Evolutionary conservation across 2,888 invertebrate genomes (phyloP), one percentile per base, ranked within the genome.

Genomic region (Clepsis dumicolana): DNA sequence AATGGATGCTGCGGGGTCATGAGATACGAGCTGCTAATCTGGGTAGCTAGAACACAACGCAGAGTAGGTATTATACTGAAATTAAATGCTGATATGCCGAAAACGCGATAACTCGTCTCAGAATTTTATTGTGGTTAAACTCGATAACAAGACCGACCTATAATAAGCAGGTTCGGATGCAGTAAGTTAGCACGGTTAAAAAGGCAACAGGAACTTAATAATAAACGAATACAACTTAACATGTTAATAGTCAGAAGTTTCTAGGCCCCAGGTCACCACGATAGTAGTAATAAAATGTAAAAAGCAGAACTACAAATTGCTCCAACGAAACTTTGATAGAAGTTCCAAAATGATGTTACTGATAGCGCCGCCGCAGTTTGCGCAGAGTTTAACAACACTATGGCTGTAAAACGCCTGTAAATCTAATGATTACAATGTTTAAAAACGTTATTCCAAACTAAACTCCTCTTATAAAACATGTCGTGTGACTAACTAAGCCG

Each of bases 401-500:
- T 38, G 16, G 52, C 35, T 38, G 44, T 64, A 57, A 56, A 64
- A 52, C 24, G 57, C 25, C 52, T n/a, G 41, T 64, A 59, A 68
- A 64, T 64, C 64, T 53, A 25, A 64, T 64, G 59, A 68, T 64
- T 64, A 68, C 63, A 68, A 68, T 64, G 63, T 68, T 63, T 59
- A 59, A 52, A 52, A 63, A 59, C n/a, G 24, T 64, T 50, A 63
- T 41, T 50, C 18, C 18, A 24, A 68, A 59, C 57, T 29, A 48
- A 29, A 57, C 44, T 63, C 41, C 44, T 50, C 18, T 60, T 54
- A 54, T 62, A 65, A 62, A 62, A 57, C 67, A 60, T 64, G 56
- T 53, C 67, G 70, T 67, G 68, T 60, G 63, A 54, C 67, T 68
- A 70, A 70, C 60, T 67, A 71, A 72, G 65, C 70, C 67, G 70